These are phyloP conservation scores for Toxotes jaculatrix DNA, from an alignment of 2,113 vertebrate genomes.

Conservation along the genomic window DNA sequence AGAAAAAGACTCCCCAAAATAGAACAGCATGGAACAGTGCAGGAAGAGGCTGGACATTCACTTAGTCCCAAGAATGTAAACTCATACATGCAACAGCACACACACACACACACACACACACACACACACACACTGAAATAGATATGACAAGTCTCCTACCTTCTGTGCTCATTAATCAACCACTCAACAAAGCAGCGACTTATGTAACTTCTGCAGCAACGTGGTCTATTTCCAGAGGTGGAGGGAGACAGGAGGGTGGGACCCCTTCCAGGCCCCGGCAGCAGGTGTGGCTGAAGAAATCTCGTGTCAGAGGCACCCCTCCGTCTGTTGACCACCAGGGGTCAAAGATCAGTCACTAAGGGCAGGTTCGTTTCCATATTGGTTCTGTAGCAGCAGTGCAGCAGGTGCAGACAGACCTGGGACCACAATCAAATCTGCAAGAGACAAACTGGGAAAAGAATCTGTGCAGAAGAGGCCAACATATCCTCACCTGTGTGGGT, in stretches of 20 bases:
- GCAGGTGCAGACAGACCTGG: slow-evolving; percentile 52
- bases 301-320: slow-evolving; percentile 24
- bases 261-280: slow-evolving; percentile 12
- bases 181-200: slow-evolving; percentile 56
- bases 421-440: neutral
- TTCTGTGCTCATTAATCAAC: slow-evolving; percentile 54
- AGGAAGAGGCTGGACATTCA: neutral
- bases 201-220: slow-evolving; percentile 60
- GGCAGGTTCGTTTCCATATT: slow-evolving; percentile 2
- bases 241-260: slow-evolving; percentile 51
- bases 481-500: no score
- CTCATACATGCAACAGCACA: slow-evolving; percentile 4
- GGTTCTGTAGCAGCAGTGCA: slow-evolving; percentile 1
- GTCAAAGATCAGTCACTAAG: slow-evolving; percentile 40
- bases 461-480: no score
- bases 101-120: neutral
- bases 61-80: slow-evolving; percentile 29
- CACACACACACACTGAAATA: slow-evolving; percentile 38
- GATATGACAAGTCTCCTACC: slow-evolving; percentile 5
- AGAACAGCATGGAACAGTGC: neutral
- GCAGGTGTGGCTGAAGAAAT: slow-evolving; percentile 63
- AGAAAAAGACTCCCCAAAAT: neutral
- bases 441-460: no score
- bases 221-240: slow-evolving; percentile 76
- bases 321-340: slow-evolving; percentile 49